These are phyloP conservation scores for Stegastes partitus DNA, from an alignment of 2,113 vertebrate species.

Conservation along the genomic window DNA sequence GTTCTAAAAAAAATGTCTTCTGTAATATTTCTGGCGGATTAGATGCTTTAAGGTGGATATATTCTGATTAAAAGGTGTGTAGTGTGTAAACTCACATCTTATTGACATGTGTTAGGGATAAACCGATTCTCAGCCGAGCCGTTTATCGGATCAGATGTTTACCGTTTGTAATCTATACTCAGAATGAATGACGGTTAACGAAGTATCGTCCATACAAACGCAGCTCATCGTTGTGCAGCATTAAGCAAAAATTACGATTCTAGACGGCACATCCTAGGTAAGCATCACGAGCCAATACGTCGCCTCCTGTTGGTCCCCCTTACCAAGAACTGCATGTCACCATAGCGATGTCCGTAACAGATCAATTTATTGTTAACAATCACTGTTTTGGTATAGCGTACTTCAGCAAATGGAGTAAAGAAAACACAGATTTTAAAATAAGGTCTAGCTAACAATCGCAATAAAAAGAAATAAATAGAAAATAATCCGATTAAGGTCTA, in stretches of 20 bases:
- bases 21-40: too few relatives aligned
- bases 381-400: constrained; percentile 95
- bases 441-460: constrained; percentile 88
- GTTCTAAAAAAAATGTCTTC: too few relatives aligned
- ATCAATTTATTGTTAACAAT: constrained; percentile 95
- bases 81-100: too few relatives aligned
- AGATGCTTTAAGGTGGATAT: too few relatives aligned
- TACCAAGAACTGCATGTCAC: constrained; percentile 94
- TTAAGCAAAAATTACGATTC: not conserved
- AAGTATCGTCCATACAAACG: too few relatives aligned
- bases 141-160: too few relatives aligned
- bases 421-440: constrained; percentile 83
- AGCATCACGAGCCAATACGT: not conserved
- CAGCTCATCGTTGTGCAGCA: too few relatives aligned
- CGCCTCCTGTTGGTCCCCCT: constrained; percentile 41
- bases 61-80: too few relatives aligned
- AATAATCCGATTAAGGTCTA: constrained; percentile 92
- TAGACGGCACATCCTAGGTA: not conserved
- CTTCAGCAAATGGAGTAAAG: constrained; percentile 88
- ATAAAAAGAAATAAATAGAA: constrained; percentile 92
- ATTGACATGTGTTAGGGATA: too few relatives aligned
- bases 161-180: too few relatives aligned
- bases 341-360: constrained; percentile 95
- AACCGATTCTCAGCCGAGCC: too few relatives aligned
- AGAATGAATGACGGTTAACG: too few relatives aligned